Evolutionary conservation across 2,113 vertebrate genomes (phyloP).

Genomic region (Takifugu bimaculatus): DNA sequence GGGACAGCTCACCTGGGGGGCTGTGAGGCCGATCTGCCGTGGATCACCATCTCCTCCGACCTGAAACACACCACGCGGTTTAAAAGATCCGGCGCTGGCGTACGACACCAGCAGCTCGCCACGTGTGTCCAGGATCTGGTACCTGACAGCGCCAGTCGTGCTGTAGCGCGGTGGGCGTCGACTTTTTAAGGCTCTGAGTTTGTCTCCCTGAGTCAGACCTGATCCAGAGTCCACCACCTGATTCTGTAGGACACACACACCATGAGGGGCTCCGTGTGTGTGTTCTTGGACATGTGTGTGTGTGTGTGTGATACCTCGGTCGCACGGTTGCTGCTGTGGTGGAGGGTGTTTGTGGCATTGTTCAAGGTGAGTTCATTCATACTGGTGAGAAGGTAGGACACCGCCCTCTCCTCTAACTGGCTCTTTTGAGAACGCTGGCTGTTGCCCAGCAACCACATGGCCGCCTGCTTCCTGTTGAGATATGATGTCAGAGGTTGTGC

Average conservation of each 20-base stretch:
- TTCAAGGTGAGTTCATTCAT: slow-evolving; percentile 82
- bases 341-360: slow-evolving; percentile 32
- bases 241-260: slow-evolving; percentile 62
- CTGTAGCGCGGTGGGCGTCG: slow-evolving; percentile 67
- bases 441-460: slow-evolving; percentile 87
- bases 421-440: slow-evolving; percentile 67
- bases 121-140: slow-evolving; percentile 4
- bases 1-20: slow-evolving; percentile 78
- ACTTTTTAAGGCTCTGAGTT: slow-evolving; percentile 92
- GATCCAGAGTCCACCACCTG: slow-evolving; percentile 67
- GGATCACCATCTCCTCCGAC: slow-evolving; percentile 79
- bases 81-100: background rate
- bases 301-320: slow-evolving; percentile 69
- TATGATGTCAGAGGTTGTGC: background rate
- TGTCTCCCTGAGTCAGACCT: slow-evolving; percentile 89
- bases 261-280: background rate
- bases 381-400: slow-evolving; percentile 81
- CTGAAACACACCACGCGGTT: slow-evolving; percentile 32
- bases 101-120: background rate
- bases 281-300: background rate
- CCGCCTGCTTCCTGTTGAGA: slow-evolving; percentile 82
- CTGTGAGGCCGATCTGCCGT: slow-evolving; percentile 77
- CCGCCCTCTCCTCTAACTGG: slow-evolving; percentile 75
- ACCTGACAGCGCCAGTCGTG: slow-evolving; percentile 80
- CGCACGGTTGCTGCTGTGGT: slow-evolving; percentile 66